Evolutionary conservation across 2,888 invertebrate species (phyloP), one percentile per base, ranked within the genome.

Genomic region (Notodonta dromedarius): DNA sequence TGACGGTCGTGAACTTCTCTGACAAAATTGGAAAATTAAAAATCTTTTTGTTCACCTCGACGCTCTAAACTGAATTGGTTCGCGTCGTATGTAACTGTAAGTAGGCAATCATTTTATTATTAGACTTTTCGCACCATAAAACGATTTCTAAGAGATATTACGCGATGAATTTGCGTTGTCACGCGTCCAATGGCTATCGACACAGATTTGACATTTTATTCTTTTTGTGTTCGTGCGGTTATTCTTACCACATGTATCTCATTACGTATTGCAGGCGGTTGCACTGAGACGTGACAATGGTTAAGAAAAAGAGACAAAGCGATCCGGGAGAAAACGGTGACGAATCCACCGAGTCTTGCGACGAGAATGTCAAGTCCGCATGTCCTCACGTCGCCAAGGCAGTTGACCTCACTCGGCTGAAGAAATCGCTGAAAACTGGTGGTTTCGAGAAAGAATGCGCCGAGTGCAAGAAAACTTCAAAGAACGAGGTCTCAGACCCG

Each of bases 371-470:
- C 77, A 93, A 91, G 66, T 91, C 94, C 64, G 94, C 94, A 79
- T 97, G 97, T 83, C 93, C 93, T 74, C 97, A 97, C 87, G 94
- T 96, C 60, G 91, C 94, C 11, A 96, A 96, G 85, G 94, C 96
- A 4, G 95, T 97, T 14, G 96, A 96, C 79, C 85, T 96, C 60
- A 84, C 90, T 1, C 92, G 92, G 60, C 84, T 96, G 51, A 95
- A 95, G 74, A 96, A 95, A 80, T 79, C 90, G 5, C 79, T 96
- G 3, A 96, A 91, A 73, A 76, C 78, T 5, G 88, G 85, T 7
- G 95, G 95, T 0, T 90, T 94, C 67, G 89, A 94, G 32, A 90
- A 88, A 12, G 94, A 95, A 62, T 96, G 96, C 74, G 77, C 86
- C 0, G 94, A 94, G 71, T 95, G 96, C 88, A 87, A 94, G 80